Conservation (phyloP, 1,140 invertebrate genomes). For the Heliconius melpomene region DNA sequence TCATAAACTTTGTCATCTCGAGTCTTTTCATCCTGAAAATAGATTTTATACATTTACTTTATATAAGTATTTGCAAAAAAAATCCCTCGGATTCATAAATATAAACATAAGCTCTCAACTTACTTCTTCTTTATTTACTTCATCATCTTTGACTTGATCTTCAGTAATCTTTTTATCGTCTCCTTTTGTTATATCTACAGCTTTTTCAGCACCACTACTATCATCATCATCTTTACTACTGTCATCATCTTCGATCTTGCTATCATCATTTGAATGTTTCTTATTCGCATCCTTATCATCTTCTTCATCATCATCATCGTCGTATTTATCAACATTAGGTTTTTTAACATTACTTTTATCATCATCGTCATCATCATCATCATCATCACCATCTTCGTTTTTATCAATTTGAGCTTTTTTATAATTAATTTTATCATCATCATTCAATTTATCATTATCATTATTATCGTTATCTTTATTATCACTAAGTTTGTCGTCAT, state of each 20-base stretch:
- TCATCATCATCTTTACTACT: background rate
- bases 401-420: background rate
- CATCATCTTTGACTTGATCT: background rate
- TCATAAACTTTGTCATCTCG: background rate
- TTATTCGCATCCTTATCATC: background rate
- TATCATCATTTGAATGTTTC: background rate
- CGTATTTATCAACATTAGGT: background rate
- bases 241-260: background rate
- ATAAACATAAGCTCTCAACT: background rate
- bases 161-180: background rate
- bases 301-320: background rate
- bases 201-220: background rate
- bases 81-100: too few species aligned
- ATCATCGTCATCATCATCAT: background rate
- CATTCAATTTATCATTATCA: background rate
- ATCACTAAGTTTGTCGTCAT: background rate
- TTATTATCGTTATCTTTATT: background rate
- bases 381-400: background rate
- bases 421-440: background rate
- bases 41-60: background rate
- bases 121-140: slow-evolving; percentile 8
- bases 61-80: background rate
- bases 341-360: background rate
- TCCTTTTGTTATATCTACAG: background rate
- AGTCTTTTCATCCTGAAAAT: background rate